Conservation (phyloP, 2,797 vertebrate genomes). For the Knipowitschia caucasica region DNA sequence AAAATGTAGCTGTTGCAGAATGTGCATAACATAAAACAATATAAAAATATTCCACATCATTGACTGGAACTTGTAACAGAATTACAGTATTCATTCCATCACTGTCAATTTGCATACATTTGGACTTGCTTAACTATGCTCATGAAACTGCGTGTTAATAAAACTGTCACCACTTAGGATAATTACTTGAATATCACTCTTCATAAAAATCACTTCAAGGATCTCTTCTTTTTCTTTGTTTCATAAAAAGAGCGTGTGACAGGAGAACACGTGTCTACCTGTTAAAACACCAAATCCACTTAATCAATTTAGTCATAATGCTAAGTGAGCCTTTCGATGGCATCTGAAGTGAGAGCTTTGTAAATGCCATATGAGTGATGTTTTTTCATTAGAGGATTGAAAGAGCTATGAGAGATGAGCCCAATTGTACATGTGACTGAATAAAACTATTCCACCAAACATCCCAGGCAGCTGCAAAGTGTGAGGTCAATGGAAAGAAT, state of each 20-base stretch:
- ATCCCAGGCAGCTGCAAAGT: slow-evolving; percentile 55
- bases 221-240: background rate
- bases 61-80: too few relatives aligned
- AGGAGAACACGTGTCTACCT: background rate
- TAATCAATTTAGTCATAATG: background rate
- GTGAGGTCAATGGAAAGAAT: slow-evolving; percentile 54
- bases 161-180: slow-evolving; percentile 8
- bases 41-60: too few relatives aligned
- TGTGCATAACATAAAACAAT: too few relatives aligned
- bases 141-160: slow-evolving; percentile 4
- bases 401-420: slow-evolving; percentile 29
- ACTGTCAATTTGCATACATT: too few relatives aligned
- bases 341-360: slow-evolving; percentile 13
- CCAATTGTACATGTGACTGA: slow-evolving; percentile 38
- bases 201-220: slow-evolving; percentile 4
- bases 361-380: slow-evolving; percentile 20
- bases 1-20: too few relatives aligned
- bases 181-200: slow-evolving; percentile 9
- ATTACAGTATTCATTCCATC: too few relatives aligned
- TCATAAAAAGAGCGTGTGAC: background rate
- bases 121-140: too few relatives aligned
- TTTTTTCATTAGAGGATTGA: slow-evolving; percentile 23
- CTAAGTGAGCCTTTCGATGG: background rate
- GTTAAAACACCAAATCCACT: background rate
- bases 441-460: slow-evolving; percentile 32